Base-by-base conservation (phyloP, 2,113 vertebrate species). In the Ursus arctos region DNA sequence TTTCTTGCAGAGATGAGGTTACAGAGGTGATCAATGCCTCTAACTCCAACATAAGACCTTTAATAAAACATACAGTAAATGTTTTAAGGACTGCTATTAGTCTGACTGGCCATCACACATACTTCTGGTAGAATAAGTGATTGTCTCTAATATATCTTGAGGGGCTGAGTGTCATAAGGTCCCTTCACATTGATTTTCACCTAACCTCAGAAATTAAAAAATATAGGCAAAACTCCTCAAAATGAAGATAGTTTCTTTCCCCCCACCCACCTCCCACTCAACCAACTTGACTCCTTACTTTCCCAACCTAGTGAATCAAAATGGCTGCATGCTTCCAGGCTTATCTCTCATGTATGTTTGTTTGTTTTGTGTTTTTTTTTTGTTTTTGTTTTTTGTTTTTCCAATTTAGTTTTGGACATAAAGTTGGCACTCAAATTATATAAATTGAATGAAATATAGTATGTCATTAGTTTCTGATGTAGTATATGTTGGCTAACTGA, bases 181-280 rank as follows among this genome's bases (percentile, higher is more conserved):
- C 33, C 33, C n/a, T 76, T 72, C 13, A 57, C 8, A 59, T 7
- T 49, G 13, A 36, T 63, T 81, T 88, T 40, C 6, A 28, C 26
- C 2, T 53, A 51, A 67, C 33, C 59, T 82, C 21, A 43, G 26
- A 53, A 77, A 59, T 8, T 21, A 40, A 71, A 53, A 43, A 67
- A 24, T 10, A 31, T 1, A 65, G 1, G 6, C 1, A 40, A 74
- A 40, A 14, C 2, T 36, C 15, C 26, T 6, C n/a, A 31, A 33
- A 9, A 31, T 12, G 15, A 82, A 72, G 31, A 91, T 47, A 4
- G 2, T 6, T n/a, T 91, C 4, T 10, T 94, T 2, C 36, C 36
- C 36, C 36, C 36, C 36, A 2, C 36, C 36, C 36, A 36, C 36
- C 36, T 36, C 36, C 36, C 36, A 36, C 6, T 43, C 13, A 51